Evolutionary conservation across 2,797 vertebrate genomes (phyloP).

Genomic region (Caiman crocodilus): DNA sequence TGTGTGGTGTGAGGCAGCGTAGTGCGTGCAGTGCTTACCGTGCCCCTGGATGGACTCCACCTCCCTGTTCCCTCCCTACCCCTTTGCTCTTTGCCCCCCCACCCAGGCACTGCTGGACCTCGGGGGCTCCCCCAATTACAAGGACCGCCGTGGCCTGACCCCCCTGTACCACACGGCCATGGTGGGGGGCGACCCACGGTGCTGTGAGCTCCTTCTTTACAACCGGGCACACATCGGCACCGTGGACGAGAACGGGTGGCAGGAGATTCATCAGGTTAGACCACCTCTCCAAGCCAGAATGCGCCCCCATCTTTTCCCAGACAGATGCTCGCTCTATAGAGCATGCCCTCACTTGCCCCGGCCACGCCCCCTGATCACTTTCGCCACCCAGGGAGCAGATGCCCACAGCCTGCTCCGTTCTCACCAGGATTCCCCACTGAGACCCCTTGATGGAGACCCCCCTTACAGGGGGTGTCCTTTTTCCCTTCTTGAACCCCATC

Average conservation of each 20-base stretch:
- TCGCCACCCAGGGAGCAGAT: too few relatives aligned
- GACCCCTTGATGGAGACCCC: too few relatives aligned
- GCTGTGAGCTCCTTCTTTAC: constrained; percentile 93
- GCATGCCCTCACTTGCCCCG: too few relatives aligned
- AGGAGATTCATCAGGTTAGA: constrained; percentile 93
- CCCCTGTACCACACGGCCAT: constrained; percentile 96
- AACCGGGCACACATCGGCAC: constrained; percentile 90
- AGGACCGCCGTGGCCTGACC: constrained; percentile 93
- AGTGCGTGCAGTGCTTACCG: background rate
- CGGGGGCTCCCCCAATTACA: constrained; percentile 95
- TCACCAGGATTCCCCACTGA: too few relatives aligned
- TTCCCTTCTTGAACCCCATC: too few relatives aligned
- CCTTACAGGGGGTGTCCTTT: too few relatives aligned
- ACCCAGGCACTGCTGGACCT: constrained; percentile 83
- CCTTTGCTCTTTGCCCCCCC: background rate
- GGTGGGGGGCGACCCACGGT: constrained; percentile 94
- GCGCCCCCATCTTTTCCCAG: too few relatives aligned
- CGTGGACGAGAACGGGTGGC: constrained; percentile 95
- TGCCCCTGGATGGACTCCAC: background rate
- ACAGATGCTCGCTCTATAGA: background rate
- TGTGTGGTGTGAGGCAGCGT: too few relatives aligned
- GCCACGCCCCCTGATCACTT: background rate
- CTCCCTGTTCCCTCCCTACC: background rate
- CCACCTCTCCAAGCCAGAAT: too few relatives aligned
- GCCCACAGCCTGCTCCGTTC: too few relatives aligned